Percentiles rank a stretch among this genome's conserved stretches.
Conservation (phyloP, 53 echinoderm and acorn worm genomes). For the Zoroaster sp. region DNA sequence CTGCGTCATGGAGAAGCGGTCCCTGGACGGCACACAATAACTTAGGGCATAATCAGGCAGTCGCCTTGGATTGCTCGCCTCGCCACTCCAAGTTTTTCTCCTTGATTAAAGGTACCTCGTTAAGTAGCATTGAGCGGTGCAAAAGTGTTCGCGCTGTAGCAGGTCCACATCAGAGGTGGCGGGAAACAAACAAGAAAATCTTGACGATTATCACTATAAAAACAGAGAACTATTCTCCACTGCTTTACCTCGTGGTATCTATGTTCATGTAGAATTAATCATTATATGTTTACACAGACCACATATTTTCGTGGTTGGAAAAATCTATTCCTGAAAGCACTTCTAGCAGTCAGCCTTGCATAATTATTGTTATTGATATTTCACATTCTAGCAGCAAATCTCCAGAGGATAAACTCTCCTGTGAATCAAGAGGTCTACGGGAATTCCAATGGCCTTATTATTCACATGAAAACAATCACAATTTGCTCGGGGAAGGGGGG, state of each 20-base stretch:
- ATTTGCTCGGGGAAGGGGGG: neutral
- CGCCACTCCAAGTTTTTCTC: neutral
- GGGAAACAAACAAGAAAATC: neutral
- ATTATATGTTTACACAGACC: neutral
- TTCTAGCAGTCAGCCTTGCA: neutral
- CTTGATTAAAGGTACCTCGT: neutral
- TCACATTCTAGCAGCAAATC: neutral
- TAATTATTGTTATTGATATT: neutral
- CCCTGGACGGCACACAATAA: conserved; percentile 15
- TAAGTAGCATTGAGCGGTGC: neutral
- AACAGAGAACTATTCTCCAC: neutral
- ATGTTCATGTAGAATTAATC: neutral
- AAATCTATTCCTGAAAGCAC: neutral
- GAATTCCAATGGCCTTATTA: neutral
- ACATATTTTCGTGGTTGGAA: neutral
- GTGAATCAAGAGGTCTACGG: neutral
- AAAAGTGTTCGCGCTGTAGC: neutral
- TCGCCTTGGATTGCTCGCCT: neutral
- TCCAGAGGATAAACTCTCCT: neutral
- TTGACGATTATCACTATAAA: neutral
- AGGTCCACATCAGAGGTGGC: neutral
- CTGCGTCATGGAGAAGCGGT: conserved; percentile 14
- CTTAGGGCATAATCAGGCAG: neutral
- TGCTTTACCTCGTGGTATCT: too few species aligned
- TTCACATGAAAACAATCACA: neutral